Conservation (phyloP, 2,888 invertebrate species). For the Eilema caniola region DNA sequence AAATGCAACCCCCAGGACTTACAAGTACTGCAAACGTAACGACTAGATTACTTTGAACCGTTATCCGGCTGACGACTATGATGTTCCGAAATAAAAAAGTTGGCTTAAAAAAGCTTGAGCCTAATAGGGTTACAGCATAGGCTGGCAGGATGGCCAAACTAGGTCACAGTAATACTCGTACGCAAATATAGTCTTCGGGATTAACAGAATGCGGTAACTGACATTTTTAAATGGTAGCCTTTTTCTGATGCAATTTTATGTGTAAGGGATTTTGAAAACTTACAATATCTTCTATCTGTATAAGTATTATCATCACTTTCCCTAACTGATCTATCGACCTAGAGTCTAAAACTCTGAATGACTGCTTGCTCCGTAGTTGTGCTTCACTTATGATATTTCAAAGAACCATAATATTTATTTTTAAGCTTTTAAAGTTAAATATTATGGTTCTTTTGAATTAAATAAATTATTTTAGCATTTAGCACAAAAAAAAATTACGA, state of each 20-base stretch:
- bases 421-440: no score
- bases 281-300: background rate
- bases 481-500: no score
- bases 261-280: background rate
- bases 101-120: background rate
- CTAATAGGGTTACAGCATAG: slow-evolving; percentile 24
- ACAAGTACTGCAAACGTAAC: background rate
- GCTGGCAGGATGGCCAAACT: slow-evolving; percentile 24
- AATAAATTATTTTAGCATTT: no score
- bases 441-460: no score
- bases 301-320: no score
- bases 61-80: no score
- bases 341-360: no score
- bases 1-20: background rate
- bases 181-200: slow-evolving; percentile 28
- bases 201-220: slow-evolving; percentile 16
- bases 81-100: background rate
- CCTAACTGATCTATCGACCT: no score
- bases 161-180: slow-evolving; percentile 30
- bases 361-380: no score
- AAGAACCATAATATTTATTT: no score
- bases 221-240: slow-evolving; percentile 11
- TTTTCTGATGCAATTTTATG: background rate
- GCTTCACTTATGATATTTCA: no score
- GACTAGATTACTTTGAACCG: background rate